Evolutionary conservation across 2,113 vertebrate genomes (phyloP).

Genomic region (Monopterus albus): DNA sequence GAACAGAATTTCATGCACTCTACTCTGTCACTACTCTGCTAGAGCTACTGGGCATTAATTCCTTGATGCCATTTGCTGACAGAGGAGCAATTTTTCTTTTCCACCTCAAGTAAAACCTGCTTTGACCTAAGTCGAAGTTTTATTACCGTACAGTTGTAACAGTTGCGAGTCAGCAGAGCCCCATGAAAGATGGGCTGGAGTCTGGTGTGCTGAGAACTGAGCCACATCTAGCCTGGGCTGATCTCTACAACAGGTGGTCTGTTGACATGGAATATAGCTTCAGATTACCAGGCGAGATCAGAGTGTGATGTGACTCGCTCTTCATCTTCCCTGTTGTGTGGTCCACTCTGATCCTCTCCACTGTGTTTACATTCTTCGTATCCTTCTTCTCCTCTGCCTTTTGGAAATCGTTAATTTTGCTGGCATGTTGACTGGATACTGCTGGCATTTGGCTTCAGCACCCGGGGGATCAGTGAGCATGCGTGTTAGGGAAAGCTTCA

Average conservation of each 20-base stretch:
- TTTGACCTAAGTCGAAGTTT: too few species aligned
- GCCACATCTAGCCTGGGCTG: conserved; percentile 36
- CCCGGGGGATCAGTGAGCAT: conserved; percentile 15
- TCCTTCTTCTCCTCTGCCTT: conserved; percentile 44
- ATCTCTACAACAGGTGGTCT: conserved; percentile 69
- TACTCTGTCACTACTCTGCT: too few species aligned
- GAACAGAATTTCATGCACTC: too few species aligned
- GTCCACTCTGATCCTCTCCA: conserved; percentile 61
- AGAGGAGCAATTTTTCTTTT: too few species aligned
- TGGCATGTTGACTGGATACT: conserved; percentile 59
- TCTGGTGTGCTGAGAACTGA: conserved; percentile 39
- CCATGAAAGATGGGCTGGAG: conserved; percentile 23
- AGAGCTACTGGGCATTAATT: too few species aligned
- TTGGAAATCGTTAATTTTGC: conserved; percentile 62
- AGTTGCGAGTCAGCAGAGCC: conserved; percentile 48
- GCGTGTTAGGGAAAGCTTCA: conserved; percentile 52
- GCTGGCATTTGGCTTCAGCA: conserved; percentile 45
- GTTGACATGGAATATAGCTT: conserved; percentile 57
- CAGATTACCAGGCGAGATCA: conserved; percentile 45
- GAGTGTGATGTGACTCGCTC: conserved; percentile 40
- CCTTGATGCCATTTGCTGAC: too few species aligned
- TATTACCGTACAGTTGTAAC: conserved; percentile 12
- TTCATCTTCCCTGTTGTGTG: conserved; percentile 60
- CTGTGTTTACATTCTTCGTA: conserved; percentile 71
- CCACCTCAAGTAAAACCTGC: too few species aligned